Base-by-base conservation (phyloP, 1,140 invertebrate genomes). In the Hyles vespertilio region DNA sequence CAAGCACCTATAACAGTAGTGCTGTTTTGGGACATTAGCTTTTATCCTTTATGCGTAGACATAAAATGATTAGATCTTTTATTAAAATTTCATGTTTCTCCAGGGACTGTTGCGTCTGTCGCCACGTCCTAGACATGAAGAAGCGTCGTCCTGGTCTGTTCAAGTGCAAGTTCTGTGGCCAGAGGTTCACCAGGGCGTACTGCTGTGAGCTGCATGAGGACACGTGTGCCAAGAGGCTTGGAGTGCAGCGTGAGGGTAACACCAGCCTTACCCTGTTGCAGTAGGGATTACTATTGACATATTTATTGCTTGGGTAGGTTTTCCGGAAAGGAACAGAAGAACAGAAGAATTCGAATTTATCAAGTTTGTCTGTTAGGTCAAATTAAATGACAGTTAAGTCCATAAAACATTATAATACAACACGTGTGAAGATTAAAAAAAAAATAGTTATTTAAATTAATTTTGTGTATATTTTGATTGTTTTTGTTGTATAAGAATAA, bases 191-290 rank as follows among this genome's bases (percentile, higher is more conserved):
- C 3, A 63, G 83, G 10, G 80, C 83, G 0, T 86, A 88, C 63
- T 86, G 85, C 58, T 81, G 81, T 46, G 76, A 88, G 61, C 61
- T 88, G n/a, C 85, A 88, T 48, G 74, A 88, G 63, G 56, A 77
- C 32, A 46, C 64, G 0, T 86, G 84, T 22, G 77, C 73, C 32
- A 67, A 40, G 55, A 59, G 65, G 3, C 46, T 71, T 2, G 77
- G 74, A 3, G 43, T 40, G 8, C 5, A 3, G 0, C 74, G 72
- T 12, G 77, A 81, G 8, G 61, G 72, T 3, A 43, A 48, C 3
- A 68, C 75, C 0, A 79, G 60, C 49, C 63, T 79, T 5, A 59
- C 75, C 2, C 46, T 80, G 0, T 50, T 87, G 8, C 65, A 63
- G 58, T 87, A 81, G 48, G 6, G 22, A 22, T 22, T 22, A 22